Base-by-base conservation (phyloP, 2,113 vertebrate genomes). In the Aramus guarauna region DNA sequence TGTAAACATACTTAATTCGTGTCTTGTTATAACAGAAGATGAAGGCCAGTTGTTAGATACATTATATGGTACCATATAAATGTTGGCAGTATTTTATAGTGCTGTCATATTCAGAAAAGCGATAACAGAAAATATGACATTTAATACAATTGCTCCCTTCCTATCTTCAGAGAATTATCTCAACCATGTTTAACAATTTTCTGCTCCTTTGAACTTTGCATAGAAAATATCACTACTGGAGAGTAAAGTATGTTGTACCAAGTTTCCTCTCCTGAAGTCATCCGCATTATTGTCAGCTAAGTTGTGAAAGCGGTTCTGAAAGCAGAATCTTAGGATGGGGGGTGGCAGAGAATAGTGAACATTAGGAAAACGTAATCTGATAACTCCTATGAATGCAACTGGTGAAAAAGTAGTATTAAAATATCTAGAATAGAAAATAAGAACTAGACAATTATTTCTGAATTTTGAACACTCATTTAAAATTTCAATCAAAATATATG, bases 1-100 rank as follows among this genome's bases (percentile, higher is more conserved):
- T 78, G 82, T 79, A 96, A 97, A 95, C 93, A 93, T 88, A 95
- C 87, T 97, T 97, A 96, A 97, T 97, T 97, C 76, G 87, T 58
- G 34, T 93, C 43, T 94, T 88, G 34, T 48, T 76, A 75, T 23
- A 83, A 69, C 36, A 95, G 62, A 92, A 85, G 62, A 95, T 32
- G 94, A 97, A 97, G 90, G 56, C 78, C 48, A 96, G 71, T 94
- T 93, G 68, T 91, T 93, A 84, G 52, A 63, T 39, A 24, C 37
- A 37, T 81, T 88, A 55, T 55, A 79, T 43, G 39, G 53, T 37
- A 62, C 22, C 37, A 84, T 45, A 81, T n/a, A 94, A 93, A 77
- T 17, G 41, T 29, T 79, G 91, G 84, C 71, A 82, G 60, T 37
- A 11, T 85, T 90, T 88, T 89, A 62, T 62, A 73, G n/a, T 36